Base-by-base conservation (phyloP, 2,888 invertebrate species). In the Pherbina coryleti region DNA sequence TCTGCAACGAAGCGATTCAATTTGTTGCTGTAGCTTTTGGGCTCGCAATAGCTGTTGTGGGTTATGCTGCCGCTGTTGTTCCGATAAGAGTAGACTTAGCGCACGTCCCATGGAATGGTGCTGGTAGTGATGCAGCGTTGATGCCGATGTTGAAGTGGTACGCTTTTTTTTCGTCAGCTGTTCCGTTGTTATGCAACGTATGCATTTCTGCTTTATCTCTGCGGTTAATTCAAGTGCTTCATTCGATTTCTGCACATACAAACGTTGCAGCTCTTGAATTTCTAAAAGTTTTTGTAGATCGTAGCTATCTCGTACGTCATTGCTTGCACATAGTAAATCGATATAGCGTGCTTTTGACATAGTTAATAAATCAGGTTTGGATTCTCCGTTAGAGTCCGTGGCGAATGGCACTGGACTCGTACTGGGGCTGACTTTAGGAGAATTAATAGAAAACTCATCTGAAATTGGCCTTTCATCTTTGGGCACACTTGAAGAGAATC, bases 301-400 rank as follows among this genome's bases (percentile, higher is more conserved):
- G 84, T 96, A 96, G 86, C 95, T 95, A 3, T 91, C 92, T 79
- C 93, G 92, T 70, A 95, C 92, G 85, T 95, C 95, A 1, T 91
- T 91, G 81, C 91, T 91, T 0, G 91, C 86, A 82, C 93, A 92
- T 81, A 90, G 80, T n/a, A 88, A 84, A 25, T 85, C 82, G 11
- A 83, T 75, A 78, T 87, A 88, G 1, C 91, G 89, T 53, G 87
- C 86, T 2, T 87, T 89, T 55, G 86, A 84, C 84, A 87, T 85
- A n/a, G 80, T 79, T 67, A 84, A 34, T 44, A 83, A 66, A 70
- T 84, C 80, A 34, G 76, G 75, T 66, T 62, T 62, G 1, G 28
- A 11, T 25, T 53, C 34, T 34, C n/a, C 55, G 3, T 67, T 34
- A 8, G 53, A 37, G 14, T 66, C 34, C 72, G 79, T 76, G 60